Percentiles rank a stretch among this genome's conserved stretches.
These are phyloP conservation scores for Ormia ochracea DNA, from an alignment of 2,888 invertebrate genomes.

Conservation along the genomic window DNA sequence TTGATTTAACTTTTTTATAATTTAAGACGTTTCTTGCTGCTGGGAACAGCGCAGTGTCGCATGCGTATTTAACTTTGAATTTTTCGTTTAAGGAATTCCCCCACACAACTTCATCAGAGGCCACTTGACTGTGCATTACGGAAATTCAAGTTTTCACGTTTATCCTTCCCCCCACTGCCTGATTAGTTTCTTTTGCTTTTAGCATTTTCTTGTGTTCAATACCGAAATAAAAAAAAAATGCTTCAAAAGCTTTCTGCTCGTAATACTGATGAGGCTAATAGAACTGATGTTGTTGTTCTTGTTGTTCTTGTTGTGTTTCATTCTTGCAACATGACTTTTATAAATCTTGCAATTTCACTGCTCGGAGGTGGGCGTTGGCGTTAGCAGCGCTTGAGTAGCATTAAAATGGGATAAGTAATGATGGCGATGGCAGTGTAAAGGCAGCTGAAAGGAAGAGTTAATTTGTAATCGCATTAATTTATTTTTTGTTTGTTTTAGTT, in stretches of 20 bases:
- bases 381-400: not conserved
- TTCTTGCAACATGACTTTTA: constrained; percentile 10
- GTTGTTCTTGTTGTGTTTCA: too few relatives aligned
- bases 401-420: not conserved
- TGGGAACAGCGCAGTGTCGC: not conserved
- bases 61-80: not conserved
- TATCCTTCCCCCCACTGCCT: not conserved
- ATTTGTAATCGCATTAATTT: too few relatives aligned
- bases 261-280: not conserved
- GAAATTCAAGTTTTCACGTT: not conserved
- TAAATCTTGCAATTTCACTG: not conserved
- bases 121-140: not conserved
- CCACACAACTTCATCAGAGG: not conserved
- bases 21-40: not conserved
- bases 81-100: not conserved
- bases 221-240: not conserved
- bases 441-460: too few relatives aligned
- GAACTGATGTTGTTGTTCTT: not conserved
- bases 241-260: not conserved
- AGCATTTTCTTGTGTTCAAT: not conserved
- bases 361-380: not conserved
- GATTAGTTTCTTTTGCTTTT: not conserved
- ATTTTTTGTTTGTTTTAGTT: too few relatives aligned
- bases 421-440: too few relatives aligned
- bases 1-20: constrained; percentile 16